Evolutionary conservation across 1,140 invertebrate genomes (phyloP).

Genomic region (Apis laboriosa): DNA sequence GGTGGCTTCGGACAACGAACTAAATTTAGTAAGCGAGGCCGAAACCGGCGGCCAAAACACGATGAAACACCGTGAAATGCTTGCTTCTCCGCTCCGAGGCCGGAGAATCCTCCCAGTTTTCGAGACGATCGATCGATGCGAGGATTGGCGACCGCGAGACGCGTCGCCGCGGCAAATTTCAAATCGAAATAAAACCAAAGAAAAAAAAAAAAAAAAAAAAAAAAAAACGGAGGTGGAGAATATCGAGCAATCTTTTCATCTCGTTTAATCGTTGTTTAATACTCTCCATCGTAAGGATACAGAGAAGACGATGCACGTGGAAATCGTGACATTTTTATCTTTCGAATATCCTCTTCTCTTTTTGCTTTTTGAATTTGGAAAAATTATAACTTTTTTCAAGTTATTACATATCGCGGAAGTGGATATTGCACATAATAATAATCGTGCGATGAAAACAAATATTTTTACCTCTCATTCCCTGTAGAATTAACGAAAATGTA

Average conservation of each 20-base stretch:
- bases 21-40: conserved; percentile 69
- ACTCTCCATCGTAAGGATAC: too few relatives aligned
- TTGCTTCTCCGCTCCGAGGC: conserved; percentile 18
- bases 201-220: background rate
- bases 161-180: background rate
- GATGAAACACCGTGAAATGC: conserved; percentile 58
- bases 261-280: background rate
- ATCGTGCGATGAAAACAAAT: too few relatives aligned
- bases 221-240: too few relatives aligned
- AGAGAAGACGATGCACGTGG: too few relatives aligned
- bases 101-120: conserved; percentile 36
- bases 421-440: too few relatives aligned
- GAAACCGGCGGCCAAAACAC: conserved; percentile 62
- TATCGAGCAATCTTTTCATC: background rate
- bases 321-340: too few relatives aligned
- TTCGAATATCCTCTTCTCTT: too few relatives aligned
- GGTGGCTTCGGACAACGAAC: conserved; percentile 62
- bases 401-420: too few relatives aligned
- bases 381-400: too few relatives aligned
- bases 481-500: too few relatives aligned
- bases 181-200: background rate
- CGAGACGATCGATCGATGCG: conserved; percentile 32
- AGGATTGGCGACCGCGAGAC: background rate
- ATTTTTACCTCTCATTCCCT: too few relatives aligned
- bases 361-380: too few relatives aligned